phyloP scores from a whole-genome alignment of 2,888 invertebrate genomes.

The Gymnosoma rotundatum region DNA sequence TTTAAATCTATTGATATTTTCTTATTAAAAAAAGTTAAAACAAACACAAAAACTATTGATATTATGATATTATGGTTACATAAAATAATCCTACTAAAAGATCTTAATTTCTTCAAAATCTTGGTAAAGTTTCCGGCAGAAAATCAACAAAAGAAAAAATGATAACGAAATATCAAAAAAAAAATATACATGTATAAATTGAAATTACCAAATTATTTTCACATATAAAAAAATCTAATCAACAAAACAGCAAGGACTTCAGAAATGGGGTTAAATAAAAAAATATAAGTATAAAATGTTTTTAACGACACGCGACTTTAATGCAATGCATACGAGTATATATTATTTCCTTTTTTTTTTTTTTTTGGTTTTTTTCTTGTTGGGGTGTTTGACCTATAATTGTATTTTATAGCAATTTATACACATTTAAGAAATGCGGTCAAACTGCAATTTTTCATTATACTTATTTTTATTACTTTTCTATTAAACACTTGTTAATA shows the following conservation, averaged over 20 bases:
- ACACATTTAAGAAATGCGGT: slow-evolving; percentile 65
- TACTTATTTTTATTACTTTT: slow-evolving; percentile 49
- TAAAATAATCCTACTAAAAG: too few relatives aligned
- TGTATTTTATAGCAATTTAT: slow-evolving; percentile 65
- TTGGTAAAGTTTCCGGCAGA: too few relatives aligned
- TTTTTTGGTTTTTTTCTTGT: slow-evolving; percentile 12
- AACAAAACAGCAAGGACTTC: slow-evolving; percentile 4
- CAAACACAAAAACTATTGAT: too few relatives aligned
- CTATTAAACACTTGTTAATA: slow-evolving; percentile 16
- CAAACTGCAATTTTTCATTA: slow-evolving; percentile 70
- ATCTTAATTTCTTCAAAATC: too few relatives aligned
- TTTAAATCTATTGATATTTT: too few relatives aligned
- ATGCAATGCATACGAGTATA: slow-evolving; percentile 27
- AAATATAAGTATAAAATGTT: slow-evolving; percentile 7
- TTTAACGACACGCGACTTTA: slow-evolving; percentile 59
- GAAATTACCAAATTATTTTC: slow-evolving; percentile 10
- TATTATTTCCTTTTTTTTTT: neutral
- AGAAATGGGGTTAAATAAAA: slow-evolving; percentile 31
- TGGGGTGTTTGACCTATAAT: slow-evolving; percentile 79
- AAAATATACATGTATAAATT: neutral
- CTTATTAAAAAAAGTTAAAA: too few relatives aligned
- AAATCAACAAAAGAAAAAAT: neutral
- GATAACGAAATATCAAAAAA: neutral
- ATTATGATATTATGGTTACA: too few relatives aligned
- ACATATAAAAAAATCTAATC: neutral